These are phyloP conservation scores for Plecturocebus donacophilus DNA, from an alignment of 2,113 vertebrate genomes.

Conservation along the genomic window DNA sequence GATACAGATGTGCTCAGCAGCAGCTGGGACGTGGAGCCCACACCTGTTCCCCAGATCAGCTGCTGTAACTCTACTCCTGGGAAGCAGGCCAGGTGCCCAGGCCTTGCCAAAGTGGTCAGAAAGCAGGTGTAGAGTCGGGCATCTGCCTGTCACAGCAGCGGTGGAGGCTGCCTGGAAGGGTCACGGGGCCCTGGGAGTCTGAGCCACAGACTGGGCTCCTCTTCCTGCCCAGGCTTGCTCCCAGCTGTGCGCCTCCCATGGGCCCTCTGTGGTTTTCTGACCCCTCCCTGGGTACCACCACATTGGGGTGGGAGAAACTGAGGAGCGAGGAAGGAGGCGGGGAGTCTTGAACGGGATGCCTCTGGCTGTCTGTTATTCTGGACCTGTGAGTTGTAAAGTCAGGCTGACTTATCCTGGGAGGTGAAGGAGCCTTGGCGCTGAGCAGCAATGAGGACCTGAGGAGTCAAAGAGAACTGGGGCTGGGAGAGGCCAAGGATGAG, in stretches of 20 bases:
- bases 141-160: not conserved
- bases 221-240: not conserved
- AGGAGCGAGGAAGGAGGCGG: not conserved
- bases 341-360: too few relatives aligned
- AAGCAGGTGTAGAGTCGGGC: conserved; percentile 29
- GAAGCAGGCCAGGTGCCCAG: conserved; percentile 30
- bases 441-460: accelerated
- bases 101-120: not conserved
- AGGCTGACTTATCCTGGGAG: not conserved
- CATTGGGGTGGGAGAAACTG: not conserved
- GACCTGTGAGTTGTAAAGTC: not conserved
- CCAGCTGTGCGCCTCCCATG: not conserved
- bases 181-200: not conserved
- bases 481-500: not conserved
- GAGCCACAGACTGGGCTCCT: not conserved
- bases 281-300: not conserved
- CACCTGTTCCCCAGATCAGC: conserved; percentile 58
- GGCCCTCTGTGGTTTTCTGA: not conserved
- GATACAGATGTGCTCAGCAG: conserved; percentile 48
- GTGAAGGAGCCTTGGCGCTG: too few relatives aligned
- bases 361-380: not conserved
- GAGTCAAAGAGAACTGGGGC: not conserved
- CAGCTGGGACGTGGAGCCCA: not conserved
- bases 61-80: conserved; percentile 38
- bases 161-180: not conserved